Base-by-base conservation (phyloP, 2,797 vertebrate species). In the Moxostoma hubbsi region DNA sequence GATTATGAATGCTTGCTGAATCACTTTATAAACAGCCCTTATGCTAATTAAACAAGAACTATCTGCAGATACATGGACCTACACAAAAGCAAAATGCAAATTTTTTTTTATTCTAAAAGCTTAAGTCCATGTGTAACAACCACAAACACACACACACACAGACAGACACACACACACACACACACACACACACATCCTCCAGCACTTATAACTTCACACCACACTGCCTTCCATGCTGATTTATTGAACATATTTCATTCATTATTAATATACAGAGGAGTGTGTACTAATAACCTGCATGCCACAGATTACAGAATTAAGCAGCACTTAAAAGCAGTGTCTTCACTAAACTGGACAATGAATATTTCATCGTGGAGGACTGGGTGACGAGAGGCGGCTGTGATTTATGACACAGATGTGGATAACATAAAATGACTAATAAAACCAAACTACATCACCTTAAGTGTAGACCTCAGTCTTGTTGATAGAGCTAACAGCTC, bases 171-270 rank as follows among this genome's bases (percentile, higher is more conserved):
- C 62, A 46, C 13, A 9, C 53, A 68, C 65, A 77, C 68, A 16
- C 62, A 46, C 11, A 45, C 43, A 46, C 43, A 64, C 47, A 24
- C 62, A 73, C 76, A 78, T 81, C 81, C 75, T 74, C 57, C 46
- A 69, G 67, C 68, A 83, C 75, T 81, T 72, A 79, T 43, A 55
- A 70, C 43, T 66, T 58, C 63, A 79, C 73, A 59, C 64, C 46
- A 47, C 62, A 81, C 66, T 8, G 73, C 53, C 73, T 66, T 57
- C 43, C 11, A 18, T 10, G 54, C 74, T 81, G 82, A 74, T 80
- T 81, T 83, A 85, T 83, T 79, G 81, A 81, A 85, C 76, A 85
- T 81, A 61, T 72, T 72, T 81, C 59, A 83, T 85, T 46, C 76
- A 85, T 83, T 85, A 83, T 85, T 85, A 79, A 83, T 70, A 66